Evolutionary conservation across 2,888 invertebrate species (phyloP).

Genomic region (Melanostoma scalare): DNA sequence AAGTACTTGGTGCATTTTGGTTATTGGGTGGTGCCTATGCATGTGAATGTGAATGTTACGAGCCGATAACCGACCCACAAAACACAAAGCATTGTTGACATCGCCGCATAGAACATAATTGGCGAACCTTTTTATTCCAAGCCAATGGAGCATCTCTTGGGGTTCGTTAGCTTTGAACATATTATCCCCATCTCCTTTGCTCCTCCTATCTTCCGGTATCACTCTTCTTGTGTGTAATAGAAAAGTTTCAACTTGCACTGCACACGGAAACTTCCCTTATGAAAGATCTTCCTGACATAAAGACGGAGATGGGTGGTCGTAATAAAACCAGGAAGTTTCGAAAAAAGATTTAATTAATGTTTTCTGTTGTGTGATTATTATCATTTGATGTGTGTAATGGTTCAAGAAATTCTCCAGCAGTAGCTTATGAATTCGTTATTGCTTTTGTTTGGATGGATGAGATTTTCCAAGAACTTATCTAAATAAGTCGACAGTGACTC

Average conservation of each 20-base stretch:
- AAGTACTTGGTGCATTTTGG: conserved; percentile 27
- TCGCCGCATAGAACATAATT: conserved; percentile 57
- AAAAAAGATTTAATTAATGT: conserved; percentile 66
- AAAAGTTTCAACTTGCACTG: conserved; percentile 48
- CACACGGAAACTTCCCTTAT: conserved; percentile 20
- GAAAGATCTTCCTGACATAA: conserved; percentile 24
- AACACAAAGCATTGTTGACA: conserved; percentile 41
- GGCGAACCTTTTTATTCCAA: conserved; percentile 49
- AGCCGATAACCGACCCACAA: conserved; percentile 11
- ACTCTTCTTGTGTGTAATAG: conserved; percentile 29
- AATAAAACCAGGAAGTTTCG: conserved; percentile 48
- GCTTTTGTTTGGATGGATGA: conserved; percentile 2
- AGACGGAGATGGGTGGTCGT: conserved; percentile 30
- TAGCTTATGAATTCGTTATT: conserved; percentile 7
- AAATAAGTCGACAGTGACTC: conserved; percentile 6
- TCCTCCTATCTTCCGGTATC: background rate
- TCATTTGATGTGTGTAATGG: conserved; percentile 47
- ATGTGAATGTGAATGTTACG: background rate
- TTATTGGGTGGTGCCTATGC: too few species aligned
- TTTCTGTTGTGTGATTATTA: conserved; percentile 44
- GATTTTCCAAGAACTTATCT: background rate
- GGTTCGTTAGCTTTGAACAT: conserved; percentile 49
- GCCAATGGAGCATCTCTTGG: conserved; percentile 46
- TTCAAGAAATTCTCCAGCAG: conserved; percentile 16
- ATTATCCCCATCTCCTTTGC: conserved; percentile 4